Evolutionary conservation across 2,797 vertebrate genomes (phyloP), one percentile per base, ranked within the genome.

Genomic region (Malurus leucopterus): DNA sequence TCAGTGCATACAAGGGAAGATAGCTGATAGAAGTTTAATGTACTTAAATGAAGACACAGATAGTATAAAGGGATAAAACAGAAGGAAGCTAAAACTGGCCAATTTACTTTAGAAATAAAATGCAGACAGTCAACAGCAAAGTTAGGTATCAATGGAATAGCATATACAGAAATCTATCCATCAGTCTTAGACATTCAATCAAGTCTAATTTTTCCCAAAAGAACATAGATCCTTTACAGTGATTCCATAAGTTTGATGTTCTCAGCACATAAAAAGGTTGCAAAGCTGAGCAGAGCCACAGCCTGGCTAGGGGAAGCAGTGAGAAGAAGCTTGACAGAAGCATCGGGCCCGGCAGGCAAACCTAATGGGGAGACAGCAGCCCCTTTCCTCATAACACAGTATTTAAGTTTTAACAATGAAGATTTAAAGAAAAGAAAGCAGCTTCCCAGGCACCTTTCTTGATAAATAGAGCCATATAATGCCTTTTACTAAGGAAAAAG

Each of bases 321-420:
- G 27, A 1, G 1, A 13, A 40, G n/a, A 32, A 44, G 8, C 6
- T 24, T 61, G 59, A 72, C 27, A 32, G 76, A 19, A 83, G 44
- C 3, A 38, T 32, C 24, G 41, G 27, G 17, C 15, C 40, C 17
- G 27, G 24, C 26, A 47, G 29, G 8, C 38, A 69, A 41, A 55
- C 9, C 29, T 51, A 7, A 43, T 0, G 2, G 5, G 14, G 21
- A 80, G 29, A 54, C 1, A 5, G 8, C 18, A 57, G 32, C 13
- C 11, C 54, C 6, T 77, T 58, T 58, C 18, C 27, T 36, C 5
- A 3, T 8, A 21, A 50, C 10, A 43, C 3, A 3, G 36, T 55
- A 50, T n/a, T 55, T 29, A 70, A 20, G 26, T 41, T 41, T 6
- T 17, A 50, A 21, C 18, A 50, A 11, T 32, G 29, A 89, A 65